These are phyloP conservation scores for Dicyrtoma fusca DNA, from an alignment of 2,888 invertebrate species.

Conservation along the genomic window DNA sequence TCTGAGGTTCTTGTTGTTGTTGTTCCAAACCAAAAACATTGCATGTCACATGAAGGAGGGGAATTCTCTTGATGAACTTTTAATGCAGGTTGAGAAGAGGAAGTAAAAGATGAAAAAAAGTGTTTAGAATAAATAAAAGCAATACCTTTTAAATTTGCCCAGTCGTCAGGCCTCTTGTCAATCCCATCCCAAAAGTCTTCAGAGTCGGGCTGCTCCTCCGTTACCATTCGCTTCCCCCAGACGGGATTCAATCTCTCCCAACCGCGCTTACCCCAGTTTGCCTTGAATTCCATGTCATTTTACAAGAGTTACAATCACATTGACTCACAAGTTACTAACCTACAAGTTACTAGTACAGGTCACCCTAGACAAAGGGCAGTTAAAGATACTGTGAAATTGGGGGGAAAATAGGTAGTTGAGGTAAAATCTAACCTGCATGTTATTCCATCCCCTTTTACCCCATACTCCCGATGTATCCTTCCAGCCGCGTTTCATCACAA, in stretches of 20 bases:
- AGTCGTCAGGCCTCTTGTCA: slow-evolving; percentile 51
- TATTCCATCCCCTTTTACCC: slow-evolving; percentile 69
- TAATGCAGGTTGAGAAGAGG: too few relatives aligned
- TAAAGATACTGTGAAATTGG: not conserved
- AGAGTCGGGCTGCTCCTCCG: slow-evolving; percentile 39
- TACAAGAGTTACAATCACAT: not conserved
- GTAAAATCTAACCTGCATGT: slow-evolving; percentile 60
- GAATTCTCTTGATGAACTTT: too few relatives aligned
- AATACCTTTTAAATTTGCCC: slow-evolving; percentile 48
- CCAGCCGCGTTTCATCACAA: slow-evolving; percentile 52
- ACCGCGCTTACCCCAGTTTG: slow-evolving; percentile 51
- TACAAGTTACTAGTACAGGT: not conserved
- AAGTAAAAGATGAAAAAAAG: too few relatives aligned
- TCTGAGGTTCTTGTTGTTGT: too few relatives aligned
- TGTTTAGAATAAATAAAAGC: too few relatives aligned
- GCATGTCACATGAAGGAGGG: too few relatives aligned
- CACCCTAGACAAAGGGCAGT: not conserved
- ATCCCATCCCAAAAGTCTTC: slow-evolving; percentile 48
- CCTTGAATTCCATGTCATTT: slow-evolving; percentile 28
- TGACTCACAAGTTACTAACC: not conserved
- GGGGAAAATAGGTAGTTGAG: not conserved
- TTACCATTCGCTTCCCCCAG: slow-evolving; percentile 49
- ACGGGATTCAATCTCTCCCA: slow-evolving; percentile 49
- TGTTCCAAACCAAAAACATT: too few relatives aligned
- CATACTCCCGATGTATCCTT: slow-evolving; percentile 58